Percentiles rank a stretch among this genome's conserved stretches.
Conservation (phyloP, 2,888 invertebrate genomes). For the Caenorhabditis sp. region DNA sequence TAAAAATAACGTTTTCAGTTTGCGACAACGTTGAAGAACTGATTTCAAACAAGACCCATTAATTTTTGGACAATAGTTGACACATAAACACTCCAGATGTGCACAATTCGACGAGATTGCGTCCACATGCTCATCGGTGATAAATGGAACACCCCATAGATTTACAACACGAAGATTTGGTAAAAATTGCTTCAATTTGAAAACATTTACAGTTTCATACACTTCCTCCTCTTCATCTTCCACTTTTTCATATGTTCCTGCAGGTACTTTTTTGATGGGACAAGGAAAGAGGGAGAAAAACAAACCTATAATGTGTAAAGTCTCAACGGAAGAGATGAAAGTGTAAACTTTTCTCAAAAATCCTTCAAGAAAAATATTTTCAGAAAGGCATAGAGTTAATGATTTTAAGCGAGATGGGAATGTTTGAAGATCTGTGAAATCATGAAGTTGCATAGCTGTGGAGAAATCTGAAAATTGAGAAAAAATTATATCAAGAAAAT, state of each 20-base stretch:
- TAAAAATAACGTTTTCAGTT: conserved; percentile 89
- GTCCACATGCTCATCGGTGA: conserved; percentile 96
- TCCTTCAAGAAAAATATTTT: conserved; percentile 99
- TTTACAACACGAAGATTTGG: conserved; percentile 97
- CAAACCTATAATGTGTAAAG: conserved; percentile 90
- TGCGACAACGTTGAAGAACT: conserved; percentile 88
- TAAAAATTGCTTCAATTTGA: conserved; percentile 95
- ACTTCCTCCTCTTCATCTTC: conserved; percentile 99
- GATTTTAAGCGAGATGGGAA: conserved; percentile 96
- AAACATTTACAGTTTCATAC: conserved; percentile 97
- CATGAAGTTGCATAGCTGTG: conserved; percentile 98
- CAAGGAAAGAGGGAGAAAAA: conserved; percentile 4
- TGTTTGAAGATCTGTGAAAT: conserved; percentile 97
- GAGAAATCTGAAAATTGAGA: conserved; percentile 83
- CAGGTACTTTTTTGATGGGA: conserved; percentile 15
- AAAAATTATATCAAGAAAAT: background rate
- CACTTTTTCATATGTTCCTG: conserved; percentile 93
- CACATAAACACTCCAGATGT: conserved; percentile 92
- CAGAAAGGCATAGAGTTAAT: conserved; percentile 91
- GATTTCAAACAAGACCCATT: conserved; percentile 94
- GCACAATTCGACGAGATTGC: conserved; percentile 78
- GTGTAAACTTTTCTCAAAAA: conserved; percentile 99
- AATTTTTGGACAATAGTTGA: conserved; percentile 95
- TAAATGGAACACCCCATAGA: conserved; percentile 82
- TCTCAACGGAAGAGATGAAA: conserved; percentile 96